Base-by-base conservation (phyloP, 2,113 vertebrate species). In the Microtus ochrogaster region DNA sequence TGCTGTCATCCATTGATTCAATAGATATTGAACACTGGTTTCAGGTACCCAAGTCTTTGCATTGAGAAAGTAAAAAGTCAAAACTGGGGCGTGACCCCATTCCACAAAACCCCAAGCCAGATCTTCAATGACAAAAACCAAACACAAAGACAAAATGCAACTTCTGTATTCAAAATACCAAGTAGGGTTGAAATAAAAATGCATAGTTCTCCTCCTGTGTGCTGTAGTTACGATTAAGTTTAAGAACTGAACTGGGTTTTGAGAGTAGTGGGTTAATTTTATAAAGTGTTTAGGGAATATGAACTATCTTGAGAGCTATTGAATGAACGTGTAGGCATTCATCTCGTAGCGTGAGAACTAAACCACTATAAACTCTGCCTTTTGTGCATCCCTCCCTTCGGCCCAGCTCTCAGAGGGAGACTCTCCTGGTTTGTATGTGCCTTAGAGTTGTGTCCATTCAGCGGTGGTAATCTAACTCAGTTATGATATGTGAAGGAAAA, bases 81-180 rank as follows among this genome's bases (percentile, higher is more conserved):
- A 79, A 70, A 30, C 21, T 47, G 17, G 36, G 4, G 58, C 26
- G 58, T 7, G 58, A 89, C 49, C 30, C 61, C 11, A 47, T 12
- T 81, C 6, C 61, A 72, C 26, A 61, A 72, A 88, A 36, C 58
- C 87, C 61, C 9, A 39, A 47, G 3, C 47, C 47, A 89, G 63
- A 66, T 58, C 17, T 28, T 21, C 55, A 85, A 79, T 22, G 28
- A 26, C 22, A 52, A 55, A 72, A 58, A 55, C 1, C 68, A 88
- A 88, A 28, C 36, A 39, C 21, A 88, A 55, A 86, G 39, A 33
- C 8, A 58, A 87, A 79, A 3, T 0, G 16, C 19, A 47, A 58
- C n/a, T 21, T 92, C 16, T 66, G 12, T 85, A 85, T 93, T 85
- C 76, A 92, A 70, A 92, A 78, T 79, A 61, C 47, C 6, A 68